Evolutionary conservation across 2,113 vertebrate genomes (phyloP).

Genomic region (Peromyscus californicus): DNA sequence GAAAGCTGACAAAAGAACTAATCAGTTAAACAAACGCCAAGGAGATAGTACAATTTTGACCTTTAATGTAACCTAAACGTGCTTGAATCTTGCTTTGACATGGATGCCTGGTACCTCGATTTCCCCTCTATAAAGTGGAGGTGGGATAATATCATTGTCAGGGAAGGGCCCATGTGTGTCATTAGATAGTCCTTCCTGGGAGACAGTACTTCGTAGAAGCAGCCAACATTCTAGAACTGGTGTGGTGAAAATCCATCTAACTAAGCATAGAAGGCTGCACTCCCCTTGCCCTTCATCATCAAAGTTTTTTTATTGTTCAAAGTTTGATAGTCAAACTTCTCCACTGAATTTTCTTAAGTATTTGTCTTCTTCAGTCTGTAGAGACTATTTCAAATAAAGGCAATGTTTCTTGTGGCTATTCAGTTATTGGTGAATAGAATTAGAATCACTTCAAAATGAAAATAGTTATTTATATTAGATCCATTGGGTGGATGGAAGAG

Average conservation of each 20-base stretch:
- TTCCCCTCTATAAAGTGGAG: background rate
- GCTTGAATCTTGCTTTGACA: background rate
- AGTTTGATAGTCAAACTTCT: slow-evolving; percentile 13
- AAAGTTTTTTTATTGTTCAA: background rate
- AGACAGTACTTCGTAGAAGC: background rate
- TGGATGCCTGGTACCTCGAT: background rate
- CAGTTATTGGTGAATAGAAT: slow-evolving; percentile 6
- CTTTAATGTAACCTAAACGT: background rate
- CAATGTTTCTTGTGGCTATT: background rate
- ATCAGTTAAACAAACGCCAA: background rate
- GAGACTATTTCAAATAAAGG: slow-evolving; percentile 44
- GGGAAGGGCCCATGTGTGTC: background rate
- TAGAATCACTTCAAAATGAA: slow-evolving; percentile 46
- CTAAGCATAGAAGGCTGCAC: background rate
- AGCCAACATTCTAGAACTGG: background rate
- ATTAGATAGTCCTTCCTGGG: background rate
- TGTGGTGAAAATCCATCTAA: background rate
- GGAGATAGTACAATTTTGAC: background rate
- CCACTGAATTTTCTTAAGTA: background rate
- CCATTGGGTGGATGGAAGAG: background rate
- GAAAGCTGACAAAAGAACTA: background rate
- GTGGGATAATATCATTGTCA: background rate
- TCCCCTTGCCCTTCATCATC: background rate
- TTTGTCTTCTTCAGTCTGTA: background rate
- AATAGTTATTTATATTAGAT: background rate